Evolutionary conservation across 2,888 invertebrate species (phyloP).

Genomic region (Watsonalla binaria): DNA sequence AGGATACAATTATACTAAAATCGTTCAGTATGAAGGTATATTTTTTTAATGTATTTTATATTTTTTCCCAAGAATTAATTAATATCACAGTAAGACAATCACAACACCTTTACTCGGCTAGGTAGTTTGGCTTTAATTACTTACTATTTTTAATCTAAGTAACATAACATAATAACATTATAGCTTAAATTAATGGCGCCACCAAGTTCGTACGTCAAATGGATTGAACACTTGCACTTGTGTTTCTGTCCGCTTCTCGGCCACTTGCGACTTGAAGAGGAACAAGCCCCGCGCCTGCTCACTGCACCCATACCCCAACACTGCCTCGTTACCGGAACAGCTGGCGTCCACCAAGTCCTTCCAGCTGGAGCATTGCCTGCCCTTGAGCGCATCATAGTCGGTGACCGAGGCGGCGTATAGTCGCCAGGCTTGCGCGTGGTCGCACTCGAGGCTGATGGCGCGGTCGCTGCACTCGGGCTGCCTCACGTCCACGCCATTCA

Average conservation of each 20-base stretch:
- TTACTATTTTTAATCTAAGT: background rate
- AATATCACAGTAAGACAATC: constrained; percentile 39
- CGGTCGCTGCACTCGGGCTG: constrained; percentile 54
- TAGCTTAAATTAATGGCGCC: constrained; percentile 1
- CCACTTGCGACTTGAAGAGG: constrained; percentile 42
- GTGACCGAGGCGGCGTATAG: constrained; percentile 47
- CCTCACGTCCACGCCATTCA: constrained; percentile 53
- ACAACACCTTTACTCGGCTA: constrained; percentile 6
- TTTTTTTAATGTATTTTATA: too few relatives aligned
- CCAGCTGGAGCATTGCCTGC: constrained; percentile 44
- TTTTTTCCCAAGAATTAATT: too few relatives aligned
- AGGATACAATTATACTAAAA: too few relatives aligned
- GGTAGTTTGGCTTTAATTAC: background rate
- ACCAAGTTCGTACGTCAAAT: constrained; percentile 30
- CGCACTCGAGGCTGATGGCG: constrained; percentile 54
- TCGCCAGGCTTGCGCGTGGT: constrained; percentile 61
- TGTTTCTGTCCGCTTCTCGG: constrained; percentile 14
- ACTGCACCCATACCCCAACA: constrained; percentile 46
- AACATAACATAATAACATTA: background rate
- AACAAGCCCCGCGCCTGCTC: constrained; percentile 40
- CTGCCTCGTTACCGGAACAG: constrained; percentile 43
- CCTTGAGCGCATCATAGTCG: constrained; percentile 33
- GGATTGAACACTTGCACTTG: constrained; percentile 37
- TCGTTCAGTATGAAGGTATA: too few relatives aligned
- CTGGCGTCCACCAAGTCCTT: constrained; percentile 33